Base-by-base conservation (phyloP, 2,113 vertebrate genomes). In the Ancistrus triradiatus region DNA sequence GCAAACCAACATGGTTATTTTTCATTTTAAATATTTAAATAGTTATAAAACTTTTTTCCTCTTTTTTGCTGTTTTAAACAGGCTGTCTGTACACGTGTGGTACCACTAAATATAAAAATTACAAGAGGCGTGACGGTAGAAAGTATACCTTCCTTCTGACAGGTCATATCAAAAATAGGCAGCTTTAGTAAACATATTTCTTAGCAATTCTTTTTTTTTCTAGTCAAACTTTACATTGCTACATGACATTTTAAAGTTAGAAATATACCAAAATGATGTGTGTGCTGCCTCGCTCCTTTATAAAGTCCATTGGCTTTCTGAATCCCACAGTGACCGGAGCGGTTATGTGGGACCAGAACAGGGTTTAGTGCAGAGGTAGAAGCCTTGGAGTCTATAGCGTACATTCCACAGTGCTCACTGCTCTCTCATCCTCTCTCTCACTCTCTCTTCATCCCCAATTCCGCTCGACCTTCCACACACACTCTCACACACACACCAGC, bases 101-200 rank as follows among this genome's bases (percentile, higher is more conserved):
- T 86, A 89, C 84, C 35, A 75, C 78, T 73, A 81, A 80, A 84
- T 69, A 83, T 76, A 81, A 78, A 85, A 84, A 83, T 78, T 78
- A 86, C 85, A 86, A 87, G 87, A 87, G 87, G 83, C 83, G 86
- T 87, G 87, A 88, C 84, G 86, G 87, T 81, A 88, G 85, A 89
- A 90, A 89, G 77, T 69, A 78, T 81, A 84, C 79, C 85, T 72
- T 85, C 80, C 86, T 70, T 84, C 84, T 85, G 86, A 90, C 86
- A 84, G 76, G 77, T 87, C 72, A 86, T 91, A 92, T 89, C 86
- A 92, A 93, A 93, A 93, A 92, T 91, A 91, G 85, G 86, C 80
- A 84, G 89, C 90, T 90, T 91, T 87, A 88, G 87, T 87, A 90
- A 87, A 87, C 84, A 86, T 86, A 88, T 87, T 66, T 87, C 83